Conservation (phyloP, 2,888 invertebrate species). For the Lydus trimaculatus region DNA sequence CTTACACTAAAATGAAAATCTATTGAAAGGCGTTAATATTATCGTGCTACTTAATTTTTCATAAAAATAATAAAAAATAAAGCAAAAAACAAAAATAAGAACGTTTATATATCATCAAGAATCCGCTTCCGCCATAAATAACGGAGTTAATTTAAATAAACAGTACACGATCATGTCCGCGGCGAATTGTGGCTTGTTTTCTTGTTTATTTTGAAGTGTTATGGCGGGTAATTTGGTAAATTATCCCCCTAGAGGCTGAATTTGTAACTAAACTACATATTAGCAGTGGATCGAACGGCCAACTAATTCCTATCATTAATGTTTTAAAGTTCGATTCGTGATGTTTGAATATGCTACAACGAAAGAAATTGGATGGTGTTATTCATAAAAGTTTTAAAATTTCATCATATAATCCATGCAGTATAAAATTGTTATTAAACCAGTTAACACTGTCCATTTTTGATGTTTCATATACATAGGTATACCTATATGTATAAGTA, state of each 20-base stretch:
- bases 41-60: neutral
- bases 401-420: neutral
- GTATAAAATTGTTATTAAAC: neutral
- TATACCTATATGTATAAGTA: too few species aligned
- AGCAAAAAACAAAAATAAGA: constrained; percentile 29
- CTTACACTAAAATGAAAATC: neutral
- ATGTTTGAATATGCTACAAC: constrained; percentile 62
- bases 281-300: constrained; percentile 69
- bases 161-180: constrained; percentile 58
- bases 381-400: neutral
- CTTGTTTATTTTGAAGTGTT: constrained; percentile 63
- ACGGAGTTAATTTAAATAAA: constrained; percentile 59
- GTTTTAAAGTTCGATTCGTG: constrained; percentile 62
- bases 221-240: constrained; percentile 64
- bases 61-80: neutral
- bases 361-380: constrained; percentile 43
- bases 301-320: constrained; percentile 65
- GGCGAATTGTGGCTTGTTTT: constrained; percentile 58
- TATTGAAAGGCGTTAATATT: neutral
- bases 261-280: constrained; percentile 72
- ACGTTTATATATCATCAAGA: constrained; percentile 35
- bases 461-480: neutral
- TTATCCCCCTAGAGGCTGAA: constrained; percentile 68
- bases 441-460: constrained; percentile 21
- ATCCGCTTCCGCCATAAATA: constrained; percentile 34